Base-by-base conservation (phyloP, 2,113 vertebrate genomes). In the Corythornis cristatus region DNA sequence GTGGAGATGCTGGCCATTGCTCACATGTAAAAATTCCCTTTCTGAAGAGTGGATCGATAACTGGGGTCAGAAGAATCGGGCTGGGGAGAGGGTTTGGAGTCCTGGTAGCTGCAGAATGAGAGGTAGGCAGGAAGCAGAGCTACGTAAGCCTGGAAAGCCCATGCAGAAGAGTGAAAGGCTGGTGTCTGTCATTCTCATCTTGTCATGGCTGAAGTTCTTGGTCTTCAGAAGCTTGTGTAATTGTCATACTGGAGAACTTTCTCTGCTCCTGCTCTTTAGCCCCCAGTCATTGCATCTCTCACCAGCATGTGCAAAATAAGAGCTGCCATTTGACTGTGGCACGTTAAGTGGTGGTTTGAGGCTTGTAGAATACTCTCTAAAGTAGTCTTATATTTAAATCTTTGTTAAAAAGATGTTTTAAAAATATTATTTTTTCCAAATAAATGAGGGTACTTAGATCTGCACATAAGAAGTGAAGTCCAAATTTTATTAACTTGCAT, bases 131-230 rank as follows among this genome's bases (percentile, higher is more conserved):
- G 68, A 86, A 76, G 15, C 26, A 84, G 48, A 86, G 66, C 19
- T 9, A 42, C 21, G 4, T 58, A 48, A 73, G 13, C 40, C 28
- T 84, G 26, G 15, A 13, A 54, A 17, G 60, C 33, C 15, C 20
- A 3, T 43, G 54, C 51, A 86, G 60, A 89, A 79, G 64, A 45
- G 21, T 61, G 54, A 84, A 84, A 40, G 22, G 28, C 42, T 67
- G 9, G 6, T n/a, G 4, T 50, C 22, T 77, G 33, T 78, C 60
- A 64, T 8, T 0, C 0, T 48, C 20, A 37, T 73, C 28, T 60
- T 83, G 77, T 75, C 33, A 60, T 62, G 1, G 1, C 20, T 7
- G 4, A n/a, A 33, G 48, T 4, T 61, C 46, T 42, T 81, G 81
- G 56, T 61, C 28, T 64, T 84, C 29, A 67, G 65, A 74, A 81